These are phyloP conservation scores for Colaptes auratus DNA, from an alignment of 2,113 vertebrate genomes.

Conservation along the genomic window DNA sequence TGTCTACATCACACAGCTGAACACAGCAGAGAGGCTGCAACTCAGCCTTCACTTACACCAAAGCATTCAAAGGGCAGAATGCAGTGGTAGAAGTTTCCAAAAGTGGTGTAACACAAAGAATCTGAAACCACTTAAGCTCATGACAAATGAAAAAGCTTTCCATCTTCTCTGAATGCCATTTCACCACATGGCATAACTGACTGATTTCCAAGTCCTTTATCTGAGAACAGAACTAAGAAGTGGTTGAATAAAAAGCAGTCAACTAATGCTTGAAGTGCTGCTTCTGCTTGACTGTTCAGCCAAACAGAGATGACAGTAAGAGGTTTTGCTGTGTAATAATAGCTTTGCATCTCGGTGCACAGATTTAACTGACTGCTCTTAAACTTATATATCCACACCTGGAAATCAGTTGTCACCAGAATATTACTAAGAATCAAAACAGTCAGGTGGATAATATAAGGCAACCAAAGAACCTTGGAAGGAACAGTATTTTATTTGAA, in stretches of 20 bases:
- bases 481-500: background rate
- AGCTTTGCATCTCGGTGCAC: background rate
- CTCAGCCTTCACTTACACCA: background rate
- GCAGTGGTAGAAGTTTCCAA: background rate
- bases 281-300: background rate
- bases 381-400: background rate
- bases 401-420: background rate
- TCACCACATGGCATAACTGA: background rate
- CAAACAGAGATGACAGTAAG: background rate
- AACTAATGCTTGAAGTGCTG: background rate
- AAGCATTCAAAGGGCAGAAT: background rate
- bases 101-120: background rate
- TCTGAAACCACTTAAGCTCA: background rate
- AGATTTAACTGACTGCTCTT: background rate
- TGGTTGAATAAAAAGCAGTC: background rate
- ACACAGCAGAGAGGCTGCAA: background rate
- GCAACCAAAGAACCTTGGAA: background rate
- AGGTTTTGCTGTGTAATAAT: background rate
- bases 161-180: background rate
- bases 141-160: background rate
- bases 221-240: background rate
- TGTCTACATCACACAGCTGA: background rate
- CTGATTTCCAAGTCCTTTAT: background rate
- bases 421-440: background rate
- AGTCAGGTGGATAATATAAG: background rate